Evolutionary conservation across 1,140 invertebrate genomes (phyloP), one percentile per base, ranked within the genome.

Genomic region (Marisa cornuarietis): DNA sequence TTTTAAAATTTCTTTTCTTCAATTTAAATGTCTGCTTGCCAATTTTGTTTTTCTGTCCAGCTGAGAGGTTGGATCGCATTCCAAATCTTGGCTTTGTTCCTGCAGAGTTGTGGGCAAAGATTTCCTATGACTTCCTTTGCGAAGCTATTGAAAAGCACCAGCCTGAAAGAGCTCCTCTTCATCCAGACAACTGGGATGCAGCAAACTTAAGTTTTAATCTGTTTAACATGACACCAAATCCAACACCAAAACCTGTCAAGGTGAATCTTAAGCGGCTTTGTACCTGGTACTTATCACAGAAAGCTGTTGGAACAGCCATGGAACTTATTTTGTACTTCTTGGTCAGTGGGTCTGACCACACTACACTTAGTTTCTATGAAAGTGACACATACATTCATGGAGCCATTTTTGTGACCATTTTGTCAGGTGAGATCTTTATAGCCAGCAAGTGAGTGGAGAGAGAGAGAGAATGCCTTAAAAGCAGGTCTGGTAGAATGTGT

Each of bases 351-450:
- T 49, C 81, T 75, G 82, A 86, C 77, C 76, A 82, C 66, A 83
- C 77, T 18, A 84, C 82, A 8, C 76, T 87, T 16, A 73, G 77
- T 4, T 76, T 85, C 18, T 68, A 85, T 14, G 13, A 31, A 18
- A 82, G 80, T 13, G 85, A 86, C 72, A 84, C 79, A 51, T 87
- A 84, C 71, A 66, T 87, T 18, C 86, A 87, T 81, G 83, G 84
- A 52, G 78, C 80, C 58, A 81, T 85, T 24, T 80, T 78, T 49
- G 82, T 86, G 54, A 79, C 81, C 20, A 68, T 85, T 22, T 52
- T 83, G n/a, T 62, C 80, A 74, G 81, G 84, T 85, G 80, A 79
- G 62, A 71, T 14, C 54, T 72, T 71, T 71, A 31, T 26, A 26
- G 5, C n/a, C n/a, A n/a, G 16, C 13, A 26, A 22, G 51, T 31